Base-by-base conservation (phyloP, 2,113 vertebrate genomes). In the Pyrgilauda ruficollis region DNA sequence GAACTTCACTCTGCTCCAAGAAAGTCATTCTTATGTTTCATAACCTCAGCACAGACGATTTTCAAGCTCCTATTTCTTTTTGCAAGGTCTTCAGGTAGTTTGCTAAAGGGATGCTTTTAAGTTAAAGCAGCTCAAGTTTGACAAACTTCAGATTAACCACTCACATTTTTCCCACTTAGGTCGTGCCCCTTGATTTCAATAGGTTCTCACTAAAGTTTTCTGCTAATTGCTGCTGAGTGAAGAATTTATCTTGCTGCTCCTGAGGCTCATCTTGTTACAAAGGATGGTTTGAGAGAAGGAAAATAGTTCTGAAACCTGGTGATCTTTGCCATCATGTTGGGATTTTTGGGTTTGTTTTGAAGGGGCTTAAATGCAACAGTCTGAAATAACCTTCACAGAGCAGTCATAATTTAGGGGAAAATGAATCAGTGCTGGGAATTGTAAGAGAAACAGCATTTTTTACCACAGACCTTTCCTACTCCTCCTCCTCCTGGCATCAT, bases 61-160 rank as follows among this genome's bases (percentile, higher is more conserved):
- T 63, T 50, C n/a, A 39, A 80, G 53, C 31, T 15, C 18, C 35
- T 30, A 0, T 20, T 28, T 44, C 69, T 39, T 19, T 72, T 7
- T 22, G 15, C 47, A 10, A 82, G 17, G 9, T 23, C 66, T 76
- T n/a, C 58, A 20, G 43, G 62, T 9, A 87, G 52, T 58, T 83
- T 72, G 50, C 37, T 20, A 79, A 55, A 7, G 20, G 8, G 79
- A 72, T 2, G 5, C 28, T 91, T 93, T 94, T 2, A 67, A 87
- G 37, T 37, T 11, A 14, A 41, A 90, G 52, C 12, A 50, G 21
- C 52, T 63, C 68, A 53, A 93, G 68, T 91, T 67, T 78, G 73
- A 78, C 73, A 95, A 94, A 87, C 77, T 96, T 96, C 26, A 81
- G 47, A 89, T 72, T 22, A 94, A 81, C 81, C 61, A 74, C 89